phyloP scores from a whole-genome alignment of 64 coral and sea anemone species.

The Montipora sp. region DNA sequence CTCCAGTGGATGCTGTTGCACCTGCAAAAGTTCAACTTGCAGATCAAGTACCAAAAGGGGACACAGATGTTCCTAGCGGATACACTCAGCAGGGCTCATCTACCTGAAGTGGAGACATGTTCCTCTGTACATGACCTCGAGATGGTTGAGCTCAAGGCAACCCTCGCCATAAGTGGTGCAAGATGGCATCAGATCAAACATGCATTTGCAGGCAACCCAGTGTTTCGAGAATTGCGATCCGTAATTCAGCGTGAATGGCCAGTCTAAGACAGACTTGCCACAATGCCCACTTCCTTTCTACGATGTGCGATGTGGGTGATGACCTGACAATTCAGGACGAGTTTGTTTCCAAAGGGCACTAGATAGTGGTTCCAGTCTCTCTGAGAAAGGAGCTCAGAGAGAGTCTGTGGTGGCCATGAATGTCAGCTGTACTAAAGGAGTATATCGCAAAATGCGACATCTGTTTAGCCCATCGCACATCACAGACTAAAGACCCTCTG shows the following conservation, averaged over 20 bases:
- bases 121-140: not conserved
- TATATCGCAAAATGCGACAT: not conserved
- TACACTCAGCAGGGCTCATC: not conserved
- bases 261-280: not conserved
- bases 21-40: not conserved
- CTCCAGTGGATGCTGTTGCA: not conserved
- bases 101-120: not conserved
- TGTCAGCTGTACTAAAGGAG: slow-evolving; percentile 5
- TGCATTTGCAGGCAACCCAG: not conserved
- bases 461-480: not conserved
- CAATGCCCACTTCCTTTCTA: slow-evolving; percentile 12
- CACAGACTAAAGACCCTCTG: not conserved
- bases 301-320: not conserved
- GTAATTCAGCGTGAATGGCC: not conserved
- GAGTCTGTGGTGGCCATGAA: not conserved
- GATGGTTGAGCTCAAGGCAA: not conserved
- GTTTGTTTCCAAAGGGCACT: not conserved
- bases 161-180: not conserved
- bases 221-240: not conserved
- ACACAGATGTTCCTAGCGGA: not conserved
- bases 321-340: not conserved
- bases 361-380: slow-evolving; percentile 1
- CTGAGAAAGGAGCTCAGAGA: slow-evolving; percentile 17
- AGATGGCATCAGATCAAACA: slow-evolving; percentile 8
- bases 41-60: not conserved